Evolutionary conservation across 2,888 invertebrate species (phyloP).

Genomic region (Ischnus inquisitorius): DNA sequence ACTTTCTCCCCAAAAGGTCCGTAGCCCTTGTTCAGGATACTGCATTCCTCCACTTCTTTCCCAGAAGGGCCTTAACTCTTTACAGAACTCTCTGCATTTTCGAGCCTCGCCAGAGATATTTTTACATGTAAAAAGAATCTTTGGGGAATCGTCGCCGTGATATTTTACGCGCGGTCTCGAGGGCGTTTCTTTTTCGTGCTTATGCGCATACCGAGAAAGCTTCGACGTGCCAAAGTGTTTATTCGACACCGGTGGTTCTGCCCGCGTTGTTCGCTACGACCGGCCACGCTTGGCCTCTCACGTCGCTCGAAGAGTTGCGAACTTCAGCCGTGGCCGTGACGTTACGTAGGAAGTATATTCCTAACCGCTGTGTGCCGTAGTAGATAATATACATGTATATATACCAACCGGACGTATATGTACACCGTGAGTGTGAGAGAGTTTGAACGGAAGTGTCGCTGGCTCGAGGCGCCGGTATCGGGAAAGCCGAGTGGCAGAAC

Average conservation of each 20-base stretch:
- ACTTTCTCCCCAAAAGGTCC: too few relatives aligned
- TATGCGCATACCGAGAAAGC: conserved; percentile 11
- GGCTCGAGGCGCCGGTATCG: conserved; percentile 35
- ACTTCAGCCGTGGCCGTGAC: conserved; percentile 53
- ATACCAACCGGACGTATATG: conserved; percentile 3
- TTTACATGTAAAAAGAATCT: too few relatives aligned
- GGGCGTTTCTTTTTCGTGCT: conserved; percentile 5
- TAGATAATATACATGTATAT: background rate
- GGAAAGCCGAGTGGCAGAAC: conserved; percentile 38
- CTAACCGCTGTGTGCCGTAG: conserved; percentile 3
- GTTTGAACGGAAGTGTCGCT: conserved; percentile 45
- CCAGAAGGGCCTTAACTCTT: too few relatives aligned
- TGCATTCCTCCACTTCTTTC: too few relatives aligned
- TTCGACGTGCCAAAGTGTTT: conserved; percentile 54
- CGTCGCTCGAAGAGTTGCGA: conserved; percentile 49
- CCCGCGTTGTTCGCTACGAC: conserved; percentile 50
- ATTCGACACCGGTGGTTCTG: conserved; percentile 37
- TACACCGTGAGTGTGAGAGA: conserved; percentile 10
- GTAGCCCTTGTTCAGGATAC: too few relatives aligned
- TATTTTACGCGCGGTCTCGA: conserved; percentile 7
- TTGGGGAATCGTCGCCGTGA: conserved; percentile 6
- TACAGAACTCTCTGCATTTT: too few relatives aligned
- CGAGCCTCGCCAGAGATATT: too few relatives aligned
- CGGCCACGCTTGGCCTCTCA: conserved; percentile 47
- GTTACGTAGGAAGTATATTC: conserved; percentile 41